Evolutionary conservation across 2,113 vertebrate genomes (phyloP), one percentile per base, ranked within the genome.

Genomic region (Phyllostomus hastatus): DNA sequence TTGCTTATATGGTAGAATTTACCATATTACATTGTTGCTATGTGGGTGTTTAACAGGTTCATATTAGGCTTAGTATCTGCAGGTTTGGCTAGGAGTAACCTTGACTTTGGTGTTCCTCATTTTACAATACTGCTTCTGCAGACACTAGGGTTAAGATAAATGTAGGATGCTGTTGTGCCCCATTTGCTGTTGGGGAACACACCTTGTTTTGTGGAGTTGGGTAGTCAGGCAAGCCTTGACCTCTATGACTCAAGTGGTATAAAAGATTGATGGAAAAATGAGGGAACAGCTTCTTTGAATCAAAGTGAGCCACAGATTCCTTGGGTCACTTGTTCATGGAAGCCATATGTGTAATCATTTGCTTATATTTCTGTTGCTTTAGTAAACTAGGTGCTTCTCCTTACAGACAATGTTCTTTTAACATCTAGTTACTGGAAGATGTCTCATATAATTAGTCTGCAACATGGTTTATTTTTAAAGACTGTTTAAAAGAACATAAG

Each of bases 291-390:
- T 83, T 73, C 31, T 87, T 3, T 70, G 31, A 8, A 31, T 73
- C 38, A 16, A 16, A 48, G 19, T 50, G n/a, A 79, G 19, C 1
- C 14, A 28, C 10, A 87, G 0, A 61, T 0, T 15, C 10, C 1
- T 24, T 61, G 9, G 5, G 2, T 72, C 26, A 28, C 54, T 88
- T 83, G 8, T 38, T 73, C 41, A 14, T 22, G 15, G 57, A 24
- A 59, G 57, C 7, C 57, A 24, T 59, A 24, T 87, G 22, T 79
- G 28, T 79, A 69, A 35, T 61, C 2, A 73, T 80, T 75, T 88
- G 31, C 11, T 79, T 88, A n/a, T 20, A 80, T 89, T 92, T 86
- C 28, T 69, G 12, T 9, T 22, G 48, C 90, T 79, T 84, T 89
- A 48, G 11, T 35, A 73, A 54, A 69, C n/a, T 76, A 10, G 88